Evolutionary conservation across 23 tunicate genomes (phyloP).

Genomic region (Corella eumyota): DNA sequence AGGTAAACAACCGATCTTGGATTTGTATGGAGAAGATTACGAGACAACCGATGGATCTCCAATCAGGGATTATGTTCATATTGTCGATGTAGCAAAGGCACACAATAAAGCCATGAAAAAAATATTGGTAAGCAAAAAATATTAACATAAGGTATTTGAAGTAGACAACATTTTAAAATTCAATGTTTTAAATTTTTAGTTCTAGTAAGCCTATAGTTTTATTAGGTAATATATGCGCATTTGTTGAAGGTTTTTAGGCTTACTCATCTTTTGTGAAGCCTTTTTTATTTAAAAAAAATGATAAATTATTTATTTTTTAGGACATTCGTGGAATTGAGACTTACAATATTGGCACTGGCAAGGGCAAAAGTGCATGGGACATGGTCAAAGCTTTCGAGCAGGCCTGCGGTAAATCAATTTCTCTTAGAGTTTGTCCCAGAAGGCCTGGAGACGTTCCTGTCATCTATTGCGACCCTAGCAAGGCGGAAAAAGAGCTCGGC

Average conservation of each 20-base stretch:
- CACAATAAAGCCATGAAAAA: slow-evolving; percentile 59
- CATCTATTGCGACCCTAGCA: slow-evolving; percentile 72
- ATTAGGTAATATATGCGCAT: no score
- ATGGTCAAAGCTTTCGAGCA: slow-evolving; percentile 72
- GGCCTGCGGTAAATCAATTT: slow-evolving; percentile 57
- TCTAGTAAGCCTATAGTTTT: no score
- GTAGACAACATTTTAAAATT: no score
- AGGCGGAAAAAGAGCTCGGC: slow-evolving; percentile 74
- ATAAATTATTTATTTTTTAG: no score
- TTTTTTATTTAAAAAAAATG: no score
- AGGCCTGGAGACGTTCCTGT: slow-evolving; percentile 95
- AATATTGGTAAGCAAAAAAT: slow-evolving; percentile 43
- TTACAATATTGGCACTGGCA: slow-evolving; percentile 92
- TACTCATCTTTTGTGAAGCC: no score
- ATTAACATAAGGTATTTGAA: no score
- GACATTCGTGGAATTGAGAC: slow-evolving; percentile 9
- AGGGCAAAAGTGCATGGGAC: slow-evolving; percentile 77
- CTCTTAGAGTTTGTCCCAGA: slow-evolving; percentile 39
- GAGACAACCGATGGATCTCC: slow-evolving; percentile 85
- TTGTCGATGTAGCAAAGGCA: slow-evolving; percentile 87
- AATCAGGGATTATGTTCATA: slow-evolving; percentile 91
- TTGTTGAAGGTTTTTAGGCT: no score
- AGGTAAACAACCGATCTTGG: slow-evolving; percentile 45
- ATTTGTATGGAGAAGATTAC: slow-evolving; percentile 83
- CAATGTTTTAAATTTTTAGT: no score